Evolutionary conservation across 2,113 vertebrate species (phyloP), one percentile per base, ranked within the genome.

Genomic region (Thunnus thynnus): DNA sequence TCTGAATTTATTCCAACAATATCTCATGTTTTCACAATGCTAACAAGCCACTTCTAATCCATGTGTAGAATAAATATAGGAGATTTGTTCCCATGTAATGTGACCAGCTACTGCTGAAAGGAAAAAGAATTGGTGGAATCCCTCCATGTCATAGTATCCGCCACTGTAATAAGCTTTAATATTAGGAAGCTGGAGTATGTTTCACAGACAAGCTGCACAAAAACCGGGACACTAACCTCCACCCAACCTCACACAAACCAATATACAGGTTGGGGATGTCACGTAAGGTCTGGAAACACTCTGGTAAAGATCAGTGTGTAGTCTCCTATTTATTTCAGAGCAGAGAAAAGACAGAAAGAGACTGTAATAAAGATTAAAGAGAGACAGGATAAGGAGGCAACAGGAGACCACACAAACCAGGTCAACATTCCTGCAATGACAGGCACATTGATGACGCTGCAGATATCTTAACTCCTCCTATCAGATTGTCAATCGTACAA

Each of bases 171-270:
- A 71, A 32, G 41, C 22, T 65, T 48, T 55, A 9, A 30, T 44
- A 67, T 67, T 16, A 55, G 60, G 32, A 48, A 14, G 36, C 11
- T 48, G 30, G 32, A 27, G 44, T 57, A 11, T 13, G 14, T 57
- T 51, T 69, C 18, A 46, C 54, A 84, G 63, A 62, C 30, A 64
- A 13, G 17, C 67, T 52, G 44, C 63, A 54, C 13, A 48, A n/a
- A 30, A 70, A 32, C 18, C 9, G 52, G 30, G 68, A 36, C 30
- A 20, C 50, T 32, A 41, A 48, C 25, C 46, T 27, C 22, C 58
- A 36, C 30, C 36, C 30, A 61, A 63, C 36, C 16, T 30, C 69
- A 27, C 57, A 13, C 13, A 10, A 71, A 51, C 52, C 32, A 60
- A 60, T 17, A 72, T 60, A 13, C 46, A 66, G 30, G 52, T 60